Evolutionary conservation across 2,797 vertebrate genomes (phyloP).

Genomic region (Sparidentex hasta): DNA sequence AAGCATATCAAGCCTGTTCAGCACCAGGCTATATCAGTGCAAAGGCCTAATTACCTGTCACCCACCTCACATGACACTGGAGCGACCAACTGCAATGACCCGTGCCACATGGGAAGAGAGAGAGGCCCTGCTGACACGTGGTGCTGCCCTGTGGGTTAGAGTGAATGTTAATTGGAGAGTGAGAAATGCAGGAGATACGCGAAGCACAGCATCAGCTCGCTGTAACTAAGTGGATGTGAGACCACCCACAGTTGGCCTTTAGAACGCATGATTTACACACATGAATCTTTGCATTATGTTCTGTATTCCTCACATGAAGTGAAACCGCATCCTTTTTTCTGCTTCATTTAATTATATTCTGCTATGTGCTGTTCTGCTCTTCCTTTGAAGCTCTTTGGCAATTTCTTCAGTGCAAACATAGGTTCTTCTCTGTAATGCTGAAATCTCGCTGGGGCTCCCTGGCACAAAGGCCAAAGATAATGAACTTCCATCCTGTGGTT

Average conservation of each 20-base stretch:
- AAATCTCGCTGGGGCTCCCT: constrained; percentile 20
- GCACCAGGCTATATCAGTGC: constrained; percentile 33
- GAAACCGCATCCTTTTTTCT: not conserved
- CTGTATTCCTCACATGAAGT: constrained; percentile 22
- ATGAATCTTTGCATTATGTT: not conserved
- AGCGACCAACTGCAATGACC: constrained; percentile 45
- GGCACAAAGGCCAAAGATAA: constrained; percentile 51
- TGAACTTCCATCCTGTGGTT: constrained; percentile 29
- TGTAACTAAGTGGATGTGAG: constrained; percentile 19
- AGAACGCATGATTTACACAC: constrained; percentile 10
- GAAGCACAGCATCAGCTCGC: constrained; percentile 18
- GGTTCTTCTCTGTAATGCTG: constrained; percentile 16
- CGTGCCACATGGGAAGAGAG: constrained; percentile 36
- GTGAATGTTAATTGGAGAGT: constrained; percentile 51
- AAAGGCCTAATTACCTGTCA: constrained; percentile 69
- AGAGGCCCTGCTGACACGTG: constrained; percentile 46
- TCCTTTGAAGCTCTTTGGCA: constrained; percentile 42
- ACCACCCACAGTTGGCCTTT: constrained; percentile 17
- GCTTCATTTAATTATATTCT: not conserved
- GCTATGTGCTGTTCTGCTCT: constrained; percentile 23
- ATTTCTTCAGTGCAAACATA: constrained; percentile 31
- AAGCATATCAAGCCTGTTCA: constrained; percentile 21
- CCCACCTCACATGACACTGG: constrained; percentile 38
- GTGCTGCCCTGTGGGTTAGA: constrained; percentile 42
- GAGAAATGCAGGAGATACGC: constrained; percentile 26